Conservation (phyloP, 2,797 vertebrate species). For the Ctenopoma multispine region DNA sequence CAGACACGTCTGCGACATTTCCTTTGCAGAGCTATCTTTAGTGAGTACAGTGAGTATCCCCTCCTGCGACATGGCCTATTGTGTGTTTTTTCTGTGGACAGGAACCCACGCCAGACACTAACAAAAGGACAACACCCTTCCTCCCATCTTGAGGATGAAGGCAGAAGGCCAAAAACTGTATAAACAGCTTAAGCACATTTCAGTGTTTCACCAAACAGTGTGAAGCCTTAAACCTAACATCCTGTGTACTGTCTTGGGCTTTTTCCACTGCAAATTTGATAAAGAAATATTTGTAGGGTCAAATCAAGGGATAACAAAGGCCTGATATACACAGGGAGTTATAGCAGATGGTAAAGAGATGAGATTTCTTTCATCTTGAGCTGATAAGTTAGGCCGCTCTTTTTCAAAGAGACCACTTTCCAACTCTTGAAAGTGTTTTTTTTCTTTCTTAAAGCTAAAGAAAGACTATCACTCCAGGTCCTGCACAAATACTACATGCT, state of each 20-base stretch:
- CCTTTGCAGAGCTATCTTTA: slow-evolving; percentile 63
- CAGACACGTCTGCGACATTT: slow-evolving; percentile 50
- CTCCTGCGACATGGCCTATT: slow-evolving; percentile 35
- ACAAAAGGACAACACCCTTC: slow-evolving; percentile 71
- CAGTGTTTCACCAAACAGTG: slow-evolving; percentile 30
- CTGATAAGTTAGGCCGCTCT: background rate
- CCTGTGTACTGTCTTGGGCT: slow-evolving; percentile 51
- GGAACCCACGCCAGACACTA: slow-evolving; percentile 56
- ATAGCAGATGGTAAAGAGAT: slow-evolving; percentile 26
- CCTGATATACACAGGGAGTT: slow-evolving; percentile 1
- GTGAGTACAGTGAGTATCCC: slow-evolving; percentile 23
- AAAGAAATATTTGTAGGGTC: slow-evolving; percentile 29
- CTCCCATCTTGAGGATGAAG: slow-evolving; percentile 54
- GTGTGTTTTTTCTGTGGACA: slow-evolving; percentile 47
- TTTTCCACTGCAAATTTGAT: slow-evolving; percentile 35
- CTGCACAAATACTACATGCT: too few species aligned
- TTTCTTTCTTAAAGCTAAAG: background rate
- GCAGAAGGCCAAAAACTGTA: slow-evolving; percentile 47
- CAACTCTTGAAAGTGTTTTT: background rate
- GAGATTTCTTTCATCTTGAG: slow-evolving; percentile 24
- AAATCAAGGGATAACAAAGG: slow-evolving; percentile 10
- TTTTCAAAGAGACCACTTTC: background rate
- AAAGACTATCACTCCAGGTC: background rate
- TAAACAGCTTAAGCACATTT: slow-evolving; percentile 48
- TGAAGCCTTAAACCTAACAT: slow-evolving; percentile 45